Base-by-base conservation (phyloP, 2,888 invertebrate species). In the Cosmia pyralina region DNA sequence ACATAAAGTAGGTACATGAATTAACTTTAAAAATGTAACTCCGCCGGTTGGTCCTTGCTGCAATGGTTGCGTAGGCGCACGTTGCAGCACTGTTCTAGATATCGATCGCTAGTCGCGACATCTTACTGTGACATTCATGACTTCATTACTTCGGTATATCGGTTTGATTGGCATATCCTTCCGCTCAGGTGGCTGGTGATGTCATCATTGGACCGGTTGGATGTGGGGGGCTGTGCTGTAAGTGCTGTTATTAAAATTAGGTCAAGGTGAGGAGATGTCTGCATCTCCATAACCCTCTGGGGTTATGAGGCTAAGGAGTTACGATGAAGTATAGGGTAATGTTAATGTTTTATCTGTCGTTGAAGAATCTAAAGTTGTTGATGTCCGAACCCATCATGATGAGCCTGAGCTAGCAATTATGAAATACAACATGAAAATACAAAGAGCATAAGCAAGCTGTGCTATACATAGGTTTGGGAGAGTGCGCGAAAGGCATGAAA, bases 61-160 rank as follows among this genome's bases (percentile, higher is more conserved):
- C 83, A 87, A 85, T 77, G 72, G 78, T 87, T 83, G 88, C 85
- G 88, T 88, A 83, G 88, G 88, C 78, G 86, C 77, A 69, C 68
- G 73, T 87, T 84, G 87, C 88, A 86, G 72, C 79, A 82, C 77
- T 70, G 87, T 82, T 86, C 89, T 79, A 87, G 89, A 88, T 90
- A 88, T 88, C 82, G 83, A 87, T 88, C 88, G 81, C 83, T 82
- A 82, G 85, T 88, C 87, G 81, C 85, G 85, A 81, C 87, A 85
- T 87, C 85, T 87, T 65, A 73, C 71, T 79, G 81, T 80, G 86
- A 87, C 85, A 86, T 82, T 86, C 77, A 72, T 82, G 77, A 84
- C 75, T 84, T 65, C 72, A 75, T 76, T 73, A 67, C 76, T 60
- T 63, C 41, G 59, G 46, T 68, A 84, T 84, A 84, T 84, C 69